Percentiles rank a stretch among this genome's conserved stretches.
These are phyloP conservation scores for Cololabis saira DNA, from an alignment of 2,113 vertebrate species.

Conservation along the genomic window DNA sequence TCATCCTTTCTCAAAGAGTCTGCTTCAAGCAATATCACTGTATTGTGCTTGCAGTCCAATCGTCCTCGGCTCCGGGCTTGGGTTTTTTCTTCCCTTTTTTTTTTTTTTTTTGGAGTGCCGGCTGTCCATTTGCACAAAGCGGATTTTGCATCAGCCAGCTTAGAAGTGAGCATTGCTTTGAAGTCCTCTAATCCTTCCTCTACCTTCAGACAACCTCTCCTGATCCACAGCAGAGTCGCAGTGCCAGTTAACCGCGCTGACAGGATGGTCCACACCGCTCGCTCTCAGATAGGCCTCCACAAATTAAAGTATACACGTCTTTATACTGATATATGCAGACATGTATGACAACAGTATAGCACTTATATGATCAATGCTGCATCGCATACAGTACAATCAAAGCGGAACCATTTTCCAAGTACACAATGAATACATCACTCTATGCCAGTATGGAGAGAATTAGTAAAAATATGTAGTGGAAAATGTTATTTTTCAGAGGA, in stretches of 20 bases:
- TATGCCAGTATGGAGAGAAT: no score
- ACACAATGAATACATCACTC: no score
- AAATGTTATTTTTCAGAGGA: no score
- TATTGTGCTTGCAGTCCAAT: constrained; percentile 37
- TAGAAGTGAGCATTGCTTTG: constrained; percentile 78
- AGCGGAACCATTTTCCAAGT: no score
- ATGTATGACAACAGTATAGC: no score
- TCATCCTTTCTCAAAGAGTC: constrained; percentile 2
- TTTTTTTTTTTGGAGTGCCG: constrained; percentile 45
- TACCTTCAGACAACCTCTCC: constrained; percentile 80
- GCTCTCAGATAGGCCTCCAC: constrained; percentile 2
- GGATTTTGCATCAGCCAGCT: constrained; percentile 78
- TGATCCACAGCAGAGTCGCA: constrained; percentile 52
- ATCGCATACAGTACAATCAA: no score
- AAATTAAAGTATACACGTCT: no score
- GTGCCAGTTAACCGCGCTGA: constrained; percentile 37
- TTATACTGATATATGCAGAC: no score
- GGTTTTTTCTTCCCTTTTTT: constrained; percentile 17
- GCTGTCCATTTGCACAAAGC: constrained; percentile 74
- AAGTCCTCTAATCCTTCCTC: constrained; percentile 79
- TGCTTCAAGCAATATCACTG: constrained; percentile 37
- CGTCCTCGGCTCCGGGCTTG: constrained; percentile 42
- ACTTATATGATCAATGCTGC: no score
- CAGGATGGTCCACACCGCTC: constrained; percentile 28
- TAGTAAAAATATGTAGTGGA: no score